Base-by-base conservation (phyloP, 2,113 vertebrate genomes). In the Diadophis punctatus region DNA sequence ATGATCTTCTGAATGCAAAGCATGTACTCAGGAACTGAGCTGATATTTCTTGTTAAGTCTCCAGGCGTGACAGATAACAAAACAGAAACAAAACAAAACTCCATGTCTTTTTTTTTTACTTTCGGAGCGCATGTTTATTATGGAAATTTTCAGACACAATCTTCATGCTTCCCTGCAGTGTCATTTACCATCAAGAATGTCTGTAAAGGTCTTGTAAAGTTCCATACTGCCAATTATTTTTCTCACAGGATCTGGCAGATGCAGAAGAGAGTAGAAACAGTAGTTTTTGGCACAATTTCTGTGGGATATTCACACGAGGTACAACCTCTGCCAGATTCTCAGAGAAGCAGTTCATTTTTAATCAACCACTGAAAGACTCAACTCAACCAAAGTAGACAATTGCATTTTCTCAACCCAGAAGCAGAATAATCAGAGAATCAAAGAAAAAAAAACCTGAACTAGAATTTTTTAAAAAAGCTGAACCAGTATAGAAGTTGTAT, bases 161-260 rank as follows among this genome's bases (percentile, higher is more conserved):
- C 88, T 63, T 90, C 92, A 56, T 93, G 68, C 91, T 87, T 0
- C 63, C 90, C 80, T 91, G 87, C 63, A 51, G 86, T 95, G 93
- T 94, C 48, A 90, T 93, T 94, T 53, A 16, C 86, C 60, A 43
- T 86, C 1, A 0, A 39, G 87, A 63, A 46, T 90, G 90, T 91
- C 87, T 90, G 20, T 93, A 89, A 93, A 93, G 34, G 74, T 91
- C 94, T 94, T 0, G 0, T n/a, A 92, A 80, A 91, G 92, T 95
- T 93, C 94, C 1, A 0, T 92, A 14, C 92, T 63, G 91, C 86
- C 93, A 0, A 0, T 91, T 94, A 93, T 94, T 95, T 95, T 94
- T 94, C 95, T 94, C 93, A 91, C 95, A 94, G 92, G 74, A 93
- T 25, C 96, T 95, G 94, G 93, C 94, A 96, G 92, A 95, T 88